Base-by-base conservation (phyloP, 2,113 vertebrate genomes). In the Rhombomys opimus region DNA sequence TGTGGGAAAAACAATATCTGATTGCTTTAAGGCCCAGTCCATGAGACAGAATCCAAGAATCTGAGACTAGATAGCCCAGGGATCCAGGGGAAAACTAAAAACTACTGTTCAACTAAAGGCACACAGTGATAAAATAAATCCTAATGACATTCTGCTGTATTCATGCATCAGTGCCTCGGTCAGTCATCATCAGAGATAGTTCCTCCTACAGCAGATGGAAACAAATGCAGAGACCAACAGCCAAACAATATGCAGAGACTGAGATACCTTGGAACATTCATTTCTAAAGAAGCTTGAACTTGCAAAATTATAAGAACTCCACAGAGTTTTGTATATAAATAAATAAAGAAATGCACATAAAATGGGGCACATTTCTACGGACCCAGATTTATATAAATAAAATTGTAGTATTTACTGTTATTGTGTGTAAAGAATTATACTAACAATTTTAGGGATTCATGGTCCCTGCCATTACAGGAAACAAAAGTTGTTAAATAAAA, bases 301-400 rank as follows among this genome's bases (percentile, higher is more conserved):
- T 94, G 11, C 25, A 94, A 97, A 89, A 78, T 54, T 20, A 32
- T 52, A 85, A 75, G 68, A 76, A 67, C 13, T 41, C 88, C 23
- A 65, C 13, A 63, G 7, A 10, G 32, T 67, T 78, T 89, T 59
- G 2, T 27, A 7, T 89, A 91, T 90, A 22, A 91, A 46, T 91
- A 91, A 91, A 61, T 86, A 61, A 96, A 11, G 18, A 96, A 68
- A 63, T 78, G 8, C 18, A 46, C 38, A 82, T 75, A 77, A 81
- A 92, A 65, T 81, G 82, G 50, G 59, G 11, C 78, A 27, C 32
- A 68, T 78, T 30, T 68, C 75, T 75, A 80, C 30, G 30, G 35
- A 87, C 25, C 81, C 17, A 38, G 30, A 54, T 46, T 14, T 77
- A 20, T 82, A 18, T 75, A 87, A 81, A 70, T 87, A 94, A 61